Evolutionary conservation across 2,113 vertebrate genomes (phyloP).

Genomic region (Micromys minutus): DNA sequence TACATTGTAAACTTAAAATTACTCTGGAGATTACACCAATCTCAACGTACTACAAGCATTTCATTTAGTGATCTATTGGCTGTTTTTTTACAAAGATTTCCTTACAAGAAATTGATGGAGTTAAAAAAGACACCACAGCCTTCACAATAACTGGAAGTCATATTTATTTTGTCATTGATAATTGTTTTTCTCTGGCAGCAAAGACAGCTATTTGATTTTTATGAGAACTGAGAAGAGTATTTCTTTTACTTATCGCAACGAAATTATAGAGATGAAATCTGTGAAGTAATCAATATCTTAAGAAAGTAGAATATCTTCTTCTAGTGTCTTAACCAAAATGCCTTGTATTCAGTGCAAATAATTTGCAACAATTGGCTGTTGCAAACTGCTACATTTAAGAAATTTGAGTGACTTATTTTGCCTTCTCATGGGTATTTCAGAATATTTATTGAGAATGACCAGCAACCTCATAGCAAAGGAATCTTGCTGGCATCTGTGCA

Average conservation of each 20-base stretch:
- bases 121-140: too few relatives aligned
- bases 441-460: not conserved
- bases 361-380: not conserved
- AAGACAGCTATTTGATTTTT: conserved; percentile 12
- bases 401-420: not conserved
- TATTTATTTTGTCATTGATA: not conserved
- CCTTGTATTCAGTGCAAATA: not conserved
- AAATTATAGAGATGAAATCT: conserved; percentile 31
- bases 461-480: not conserved
- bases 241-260: not conserved
- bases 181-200: not conserved
- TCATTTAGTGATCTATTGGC: not conserved
- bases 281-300: not conserved
- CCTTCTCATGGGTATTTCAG: not conserved
- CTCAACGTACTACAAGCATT: not conserved
- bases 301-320: not conserved
- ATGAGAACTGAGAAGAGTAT: conserved; percentile 1
- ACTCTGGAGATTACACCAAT: not conserved
- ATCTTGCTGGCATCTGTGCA: not conserved
- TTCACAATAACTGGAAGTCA: not conserved
- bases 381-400: not conserved
- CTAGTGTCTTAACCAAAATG: conserved; percentile 1
- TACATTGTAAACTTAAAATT: not conserved
- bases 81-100: not conserved
- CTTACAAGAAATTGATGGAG: not conserved